phyloP scores from a whole-genome alignment of 2,797 vertebrate genomes.

The Dendrocincla fuliginosa region DNA sequence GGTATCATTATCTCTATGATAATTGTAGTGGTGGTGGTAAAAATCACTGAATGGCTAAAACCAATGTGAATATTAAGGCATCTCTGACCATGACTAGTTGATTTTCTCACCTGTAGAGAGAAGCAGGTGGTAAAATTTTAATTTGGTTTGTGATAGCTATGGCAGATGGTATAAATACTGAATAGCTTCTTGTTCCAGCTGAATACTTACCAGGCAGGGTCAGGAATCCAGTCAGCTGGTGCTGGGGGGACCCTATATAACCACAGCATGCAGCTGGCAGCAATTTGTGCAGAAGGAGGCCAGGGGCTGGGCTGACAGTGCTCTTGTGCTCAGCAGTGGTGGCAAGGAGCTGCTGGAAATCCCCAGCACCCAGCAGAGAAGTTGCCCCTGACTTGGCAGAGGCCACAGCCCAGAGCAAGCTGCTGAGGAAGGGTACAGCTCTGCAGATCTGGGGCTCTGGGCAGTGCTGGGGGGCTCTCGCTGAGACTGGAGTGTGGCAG shows the following conservation, averaged over 20 bases:
- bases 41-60: neutral
- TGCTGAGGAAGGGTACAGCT: neutral
- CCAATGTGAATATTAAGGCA: neutral
- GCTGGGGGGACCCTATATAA: neutral
- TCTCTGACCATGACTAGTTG: neutral
- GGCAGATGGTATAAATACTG: neutral
- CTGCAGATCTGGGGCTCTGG: neutral
- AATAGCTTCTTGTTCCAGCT: neutral
- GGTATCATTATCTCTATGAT: neutral
- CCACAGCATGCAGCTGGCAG: neutral
- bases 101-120: neutral
- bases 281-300: neutral
- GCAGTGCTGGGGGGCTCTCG: neutral
- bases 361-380: rapidly evolving
- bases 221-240: neutral
- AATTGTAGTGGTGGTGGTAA: neutral
- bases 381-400: neutral
- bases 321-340: neutral
- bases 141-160: neutral
- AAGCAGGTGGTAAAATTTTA: neutral
- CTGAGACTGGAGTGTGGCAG: neutral
- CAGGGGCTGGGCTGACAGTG: neutral
- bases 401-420: neutral
- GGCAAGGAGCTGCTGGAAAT: neutral
- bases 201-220: neutral